Percentiles rank a stretch among this genome's conserved stretches.
phyloP scores from a whole-genome alignment of 2,888 invertebrate species.

The Suillia variegata region DNA sequence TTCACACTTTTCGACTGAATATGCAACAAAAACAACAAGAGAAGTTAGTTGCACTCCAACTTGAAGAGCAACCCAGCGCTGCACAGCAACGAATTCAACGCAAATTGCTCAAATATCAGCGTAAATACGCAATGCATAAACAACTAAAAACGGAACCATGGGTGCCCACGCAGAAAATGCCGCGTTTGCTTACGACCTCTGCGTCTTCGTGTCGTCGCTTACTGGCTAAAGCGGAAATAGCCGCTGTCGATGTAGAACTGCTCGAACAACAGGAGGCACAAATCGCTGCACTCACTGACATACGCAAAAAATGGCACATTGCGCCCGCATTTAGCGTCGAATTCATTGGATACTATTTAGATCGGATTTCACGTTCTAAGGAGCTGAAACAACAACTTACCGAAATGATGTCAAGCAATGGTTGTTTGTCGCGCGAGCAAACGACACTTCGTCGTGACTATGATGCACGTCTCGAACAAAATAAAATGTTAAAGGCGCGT shows the following conservation, averaged over 20 bases:
- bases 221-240: conserved; percentile 83
- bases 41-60: conserved; percentile 40
- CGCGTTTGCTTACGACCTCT: conserved; percentile 85
- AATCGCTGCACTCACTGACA: conserved; percentile 79
- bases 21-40: conserved; percentile 70
- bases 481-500: conserved; percentile 68
- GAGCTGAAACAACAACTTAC: conserved; percentile 79
- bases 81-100: conserved; percentile 78
- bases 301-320: conserved; percentile 92
- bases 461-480: conserved; percentile 73
- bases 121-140: conserved; percentile 80
- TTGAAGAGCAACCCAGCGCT: conserved; percentile 63
- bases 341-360: conserved; percentile 92
- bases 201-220: conserved; percentile 86
- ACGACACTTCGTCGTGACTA: conserved; percentile 76
- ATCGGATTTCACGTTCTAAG: conserved; percentile 81
- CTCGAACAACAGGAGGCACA: conserved; percentile 84
- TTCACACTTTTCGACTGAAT: conserved; percentile 82
- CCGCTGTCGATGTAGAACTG: conserved; percentile 85
- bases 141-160: conserved; percentile 78
- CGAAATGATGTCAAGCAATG: conserved; percentile 76
- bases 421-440: conserved; percentile 77
- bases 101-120: conserved; percentile 82
- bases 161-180: conserved; percentile 96
- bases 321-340: conserved; percentile 93